These are phyloP conservation scores for Oostethus manadensis DNA, from an alignment of 2,113 vertebrate genomes.

Conservation along the genomic window DNA sequence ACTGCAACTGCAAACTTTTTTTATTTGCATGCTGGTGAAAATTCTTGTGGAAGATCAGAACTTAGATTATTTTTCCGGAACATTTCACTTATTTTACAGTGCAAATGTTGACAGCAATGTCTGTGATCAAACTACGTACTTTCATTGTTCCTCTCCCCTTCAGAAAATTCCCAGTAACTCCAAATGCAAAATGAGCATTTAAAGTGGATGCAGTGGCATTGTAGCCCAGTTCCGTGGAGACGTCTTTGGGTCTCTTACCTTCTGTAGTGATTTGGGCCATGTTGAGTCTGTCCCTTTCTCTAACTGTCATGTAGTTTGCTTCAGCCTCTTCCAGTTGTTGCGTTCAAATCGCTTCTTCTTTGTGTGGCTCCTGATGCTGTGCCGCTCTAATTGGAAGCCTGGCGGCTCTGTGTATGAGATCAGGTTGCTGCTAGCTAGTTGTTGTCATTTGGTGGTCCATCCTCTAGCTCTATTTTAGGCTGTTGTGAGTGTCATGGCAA, in stretches of 20 bases:
- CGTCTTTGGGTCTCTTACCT: conserved; percentile 60
- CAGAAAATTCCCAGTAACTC: too few species aligned
- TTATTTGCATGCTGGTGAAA: too few species aligned
- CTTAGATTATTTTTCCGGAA: too few species aligned
- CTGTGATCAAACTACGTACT: too few species aligned
- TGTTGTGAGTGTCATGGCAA: conserved; percentile 34
- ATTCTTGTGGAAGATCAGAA: too few species aligned
- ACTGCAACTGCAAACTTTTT: too few species aligned
- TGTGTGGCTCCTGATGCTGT: background rate
- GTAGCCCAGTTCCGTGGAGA: background rate
- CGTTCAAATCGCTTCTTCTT: background rate
- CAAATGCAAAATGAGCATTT: too few species aligned
- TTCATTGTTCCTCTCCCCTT: too few species aligned
- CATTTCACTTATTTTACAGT: too few species aligned
- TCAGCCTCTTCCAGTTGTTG: conserved; percentile 15
- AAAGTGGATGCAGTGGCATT: too few species aligned
- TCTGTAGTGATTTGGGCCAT: conserved; percentile 59
- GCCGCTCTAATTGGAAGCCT: conserved; percentile 1
- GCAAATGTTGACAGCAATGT: too few species aligned
- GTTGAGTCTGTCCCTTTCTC: conserved; percentile 29
- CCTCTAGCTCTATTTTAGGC: conserved; percentile 70
- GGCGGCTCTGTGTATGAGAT: conserved; percentile 33
- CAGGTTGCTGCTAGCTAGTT: conserved; percentile 36
- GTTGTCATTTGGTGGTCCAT: conserved; percentile 53
- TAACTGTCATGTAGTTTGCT: conserved; percentile 25